phyloP scores from a whole-genome alignment of 2,113 vertebrate genomes.

The Morone chrysops region DNA sequence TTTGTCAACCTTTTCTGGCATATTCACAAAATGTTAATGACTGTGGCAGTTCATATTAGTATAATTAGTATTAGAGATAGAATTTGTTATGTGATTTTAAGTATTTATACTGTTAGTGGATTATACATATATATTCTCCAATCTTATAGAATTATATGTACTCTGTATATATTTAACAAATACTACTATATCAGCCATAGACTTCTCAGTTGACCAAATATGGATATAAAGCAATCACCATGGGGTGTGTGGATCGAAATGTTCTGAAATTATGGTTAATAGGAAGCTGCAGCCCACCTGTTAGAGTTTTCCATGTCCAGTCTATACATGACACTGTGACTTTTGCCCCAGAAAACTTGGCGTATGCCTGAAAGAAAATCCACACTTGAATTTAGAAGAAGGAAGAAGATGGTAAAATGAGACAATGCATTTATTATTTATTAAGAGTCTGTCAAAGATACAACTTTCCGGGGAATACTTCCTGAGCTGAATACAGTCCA shows the following conservation, averaged over 20 bases:
- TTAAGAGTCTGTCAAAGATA: slow-evolving; percentile 3
- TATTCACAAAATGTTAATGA: background rate
- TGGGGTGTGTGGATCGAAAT: background rate
- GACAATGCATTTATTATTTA: background rate
- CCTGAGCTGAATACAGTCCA: background rate
- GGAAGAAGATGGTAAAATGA: slow-evolving; percentile 1
- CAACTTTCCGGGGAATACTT: background rate
- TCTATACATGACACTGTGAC: slow-evolving; percentile 88
- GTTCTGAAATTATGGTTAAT: background rate
- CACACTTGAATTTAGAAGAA: background rate
- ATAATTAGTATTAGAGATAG: background rate
- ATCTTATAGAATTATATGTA: background rate
- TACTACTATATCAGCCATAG: background rate
- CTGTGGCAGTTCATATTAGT: too few species aligned
- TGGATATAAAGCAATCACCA: background rate
- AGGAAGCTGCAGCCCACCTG: slow-evolving; percentile 85
- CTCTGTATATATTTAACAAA: background rate
- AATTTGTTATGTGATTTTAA: background rate
- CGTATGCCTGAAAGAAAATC: slow-evolving; percentile 89
- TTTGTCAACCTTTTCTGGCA: background rate
- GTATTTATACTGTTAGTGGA: background rate
- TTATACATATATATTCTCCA: background rate
- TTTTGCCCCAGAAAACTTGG: slow-evolving; percentile 92
- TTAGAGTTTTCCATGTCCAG: slow-evolving; percentile 91
- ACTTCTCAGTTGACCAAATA: background rate